phyloP scores from a whole-genome alignment of 2,113 vertebrate species.

The Rhagologus leucostigma region DNA sequence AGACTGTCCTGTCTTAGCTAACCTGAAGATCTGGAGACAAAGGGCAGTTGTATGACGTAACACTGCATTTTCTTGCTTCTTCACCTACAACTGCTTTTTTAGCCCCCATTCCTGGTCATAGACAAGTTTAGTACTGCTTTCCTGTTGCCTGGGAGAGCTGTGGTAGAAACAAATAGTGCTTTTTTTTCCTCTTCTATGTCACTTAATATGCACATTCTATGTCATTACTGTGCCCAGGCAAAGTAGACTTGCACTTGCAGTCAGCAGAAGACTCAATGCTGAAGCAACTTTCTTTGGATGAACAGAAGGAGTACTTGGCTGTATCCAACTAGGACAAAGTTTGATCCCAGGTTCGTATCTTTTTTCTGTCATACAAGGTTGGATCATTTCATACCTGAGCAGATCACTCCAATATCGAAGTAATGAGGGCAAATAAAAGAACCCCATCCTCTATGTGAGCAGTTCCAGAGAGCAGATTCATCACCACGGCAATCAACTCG shows the following conservation, averaged over 20 bases:
- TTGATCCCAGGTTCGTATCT: accelerated
- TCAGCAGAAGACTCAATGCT: not conserved
- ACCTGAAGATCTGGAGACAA: not conserved
- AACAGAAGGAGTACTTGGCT: not conserved
- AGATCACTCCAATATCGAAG: constrained; percentile 66
- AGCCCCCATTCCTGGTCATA: not conserved
- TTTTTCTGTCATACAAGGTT: not conserved
- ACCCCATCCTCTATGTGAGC: constrained; percentile 59
- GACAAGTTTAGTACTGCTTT: not conserved
- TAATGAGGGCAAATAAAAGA: constrained; percentile 60
- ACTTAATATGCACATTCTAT: not conserved
- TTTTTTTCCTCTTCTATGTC: not conserved
- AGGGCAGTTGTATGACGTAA: not conserved
- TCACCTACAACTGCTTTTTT: not conserved
- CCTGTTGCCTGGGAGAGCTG: not conserved
- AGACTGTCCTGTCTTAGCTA: not conserved
- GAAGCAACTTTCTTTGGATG: not conserved
- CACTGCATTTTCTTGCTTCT: not conserved
- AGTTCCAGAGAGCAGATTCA: constrained; percentile 70
- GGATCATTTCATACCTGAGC: constrained; percentile 65
- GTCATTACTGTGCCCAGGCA: not conserved
- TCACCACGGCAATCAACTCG: constrained; percentile 54
- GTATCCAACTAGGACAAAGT: not conserved
- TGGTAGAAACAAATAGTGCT: not conserved
- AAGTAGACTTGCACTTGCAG: not conserved